Evolutionary conservation across 2,113 vertebrate species (phyloP).

Genomic region (Pseudopodoces humilis): DNA sequence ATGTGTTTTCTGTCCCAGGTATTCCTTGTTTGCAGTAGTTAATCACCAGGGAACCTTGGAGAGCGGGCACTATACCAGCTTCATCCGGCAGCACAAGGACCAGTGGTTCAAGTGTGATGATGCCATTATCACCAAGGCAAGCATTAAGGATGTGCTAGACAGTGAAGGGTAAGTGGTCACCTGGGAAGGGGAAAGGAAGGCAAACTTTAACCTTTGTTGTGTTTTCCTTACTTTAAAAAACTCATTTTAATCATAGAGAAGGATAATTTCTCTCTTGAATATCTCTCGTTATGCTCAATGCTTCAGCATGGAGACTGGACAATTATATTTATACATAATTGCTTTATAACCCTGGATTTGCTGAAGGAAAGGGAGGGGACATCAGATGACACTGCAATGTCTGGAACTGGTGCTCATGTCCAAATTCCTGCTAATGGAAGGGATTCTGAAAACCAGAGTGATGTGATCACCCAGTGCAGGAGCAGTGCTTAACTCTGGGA

Average conservation of each 20-base stretch:
- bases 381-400: background rate
- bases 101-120: constrained; percentile 99
- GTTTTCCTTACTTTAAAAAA: background rate
- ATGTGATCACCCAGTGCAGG: background rate
- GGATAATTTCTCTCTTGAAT: background rate
- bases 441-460: background rate
- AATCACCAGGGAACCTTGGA: constrained; percentile 99
- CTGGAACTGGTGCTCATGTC: background rate
- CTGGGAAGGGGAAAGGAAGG: background rate
- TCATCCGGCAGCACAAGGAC: constrained; percentile 99
- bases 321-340: background rate
- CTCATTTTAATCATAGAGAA: background rate
- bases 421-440: background rate
- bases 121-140: constrained; percentile 99
- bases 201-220: background rate
- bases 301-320: background rate
- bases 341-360: background rate
- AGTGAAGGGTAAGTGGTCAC: constrained; percentile 91
- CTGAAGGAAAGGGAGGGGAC: background rate
- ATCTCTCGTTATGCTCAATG: background rate
- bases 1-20: constrained; percentile 73
- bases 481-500: background rate
- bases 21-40: constrained; percentile 98
- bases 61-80: constrained; percentile 98
- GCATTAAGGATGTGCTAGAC: constrained; percentile 98